Conservation (phyloP, 2,797 vertebrate genomes). For the Enteromius argenteus region DNA sequence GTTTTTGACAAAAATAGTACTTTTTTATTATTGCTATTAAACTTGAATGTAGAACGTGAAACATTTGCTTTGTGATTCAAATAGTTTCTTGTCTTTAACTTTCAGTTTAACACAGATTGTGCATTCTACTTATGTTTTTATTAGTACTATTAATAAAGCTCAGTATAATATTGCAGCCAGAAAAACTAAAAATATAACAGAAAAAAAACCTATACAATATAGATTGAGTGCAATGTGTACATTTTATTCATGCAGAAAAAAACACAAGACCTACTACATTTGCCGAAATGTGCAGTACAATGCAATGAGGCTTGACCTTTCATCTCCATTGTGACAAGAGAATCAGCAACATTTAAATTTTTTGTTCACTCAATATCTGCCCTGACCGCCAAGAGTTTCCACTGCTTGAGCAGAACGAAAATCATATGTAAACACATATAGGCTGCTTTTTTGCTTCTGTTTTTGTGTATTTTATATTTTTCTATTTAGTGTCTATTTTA, state of each 20-base stretch:
- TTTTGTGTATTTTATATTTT: no score
- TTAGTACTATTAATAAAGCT: no score
- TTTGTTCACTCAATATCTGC: background rate
- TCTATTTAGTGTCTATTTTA: background rate
- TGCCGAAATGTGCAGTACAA: background rate
- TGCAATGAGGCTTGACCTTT: background rate
- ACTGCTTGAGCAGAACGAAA: background rate
- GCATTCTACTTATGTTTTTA: background rate
- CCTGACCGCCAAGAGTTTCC: background rate
- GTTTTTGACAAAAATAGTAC: background rate
- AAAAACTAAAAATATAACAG: background rate
- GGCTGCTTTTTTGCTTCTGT: no score
- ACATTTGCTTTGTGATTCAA: no score
- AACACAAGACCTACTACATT: background rate
- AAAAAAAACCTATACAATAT: background rate
- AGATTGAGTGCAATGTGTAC: background rate
- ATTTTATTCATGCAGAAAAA: background rate
- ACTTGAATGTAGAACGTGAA: no score
- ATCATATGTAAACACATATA: no score
- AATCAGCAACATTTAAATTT: background rate
- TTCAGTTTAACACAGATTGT: background rate
- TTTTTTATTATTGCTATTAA: no score
- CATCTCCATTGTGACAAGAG: background rate
- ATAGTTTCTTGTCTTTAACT: background rate
- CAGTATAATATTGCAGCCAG: background rate